Conservation (phyloP, 2,888 invertebrate species). For the Galerucella nymphaeae region DNA sequence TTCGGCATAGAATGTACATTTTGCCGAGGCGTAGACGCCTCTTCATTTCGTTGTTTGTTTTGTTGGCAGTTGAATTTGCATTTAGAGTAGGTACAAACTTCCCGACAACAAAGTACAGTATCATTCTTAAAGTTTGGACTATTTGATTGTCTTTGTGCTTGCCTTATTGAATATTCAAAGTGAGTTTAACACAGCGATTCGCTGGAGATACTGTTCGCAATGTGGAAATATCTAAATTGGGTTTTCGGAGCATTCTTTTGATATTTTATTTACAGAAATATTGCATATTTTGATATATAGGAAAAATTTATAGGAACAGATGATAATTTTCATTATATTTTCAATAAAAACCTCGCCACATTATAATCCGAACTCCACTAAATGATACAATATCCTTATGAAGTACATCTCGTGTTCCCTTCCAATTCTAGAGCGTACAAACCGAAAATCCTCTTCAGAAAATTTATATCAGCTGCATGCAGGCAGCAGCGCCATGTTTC, state of each 20-base stretch:
- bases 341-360: constrained; percentile 46
- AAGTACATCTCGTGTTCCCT: constrained; percentile 51
- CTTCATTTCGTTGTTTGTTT: constrained; percentile 57
- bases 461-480: constrained; percentile 63
- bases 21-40: constrained; percentile 40
- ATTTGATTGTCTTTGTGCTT: constrained; percentile 47
- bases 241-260: neutral
- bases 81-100: constrained; percentile 64
- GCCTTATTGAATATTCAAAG: constrained; percentile 43
- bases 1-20: constrained; percentile 17
- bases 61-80: constrained; percentile 60
- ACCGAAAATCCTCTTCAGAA: constrained; percentile 57
- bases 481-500: constrained; percentile 63
- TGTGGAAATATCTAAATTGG: constrained; percentile 12
- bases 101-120: constrained; percentile 57
- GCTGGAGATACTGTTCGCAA: neutral
- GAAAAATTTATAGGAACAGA: neutral
- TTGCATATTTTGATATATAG: too few relatives aligned
- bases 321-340: neutral
- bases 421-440: constrained; percentile 46
- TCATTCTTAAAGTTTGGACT: constrained; percentile 52
- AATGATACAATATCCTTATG: constrained; percentile 46
- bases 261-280: neutral
- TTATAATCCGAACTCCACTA: constrained; percentile 53
- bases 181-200: constrained; percentile 27